A percentile compares a stretch with the other conserved stretches of the same genome.
Evolutionary conservation across 2,797 vertebrate genomes (phyloP).

Genomic region (Acanthiza pusilla): DNA sequence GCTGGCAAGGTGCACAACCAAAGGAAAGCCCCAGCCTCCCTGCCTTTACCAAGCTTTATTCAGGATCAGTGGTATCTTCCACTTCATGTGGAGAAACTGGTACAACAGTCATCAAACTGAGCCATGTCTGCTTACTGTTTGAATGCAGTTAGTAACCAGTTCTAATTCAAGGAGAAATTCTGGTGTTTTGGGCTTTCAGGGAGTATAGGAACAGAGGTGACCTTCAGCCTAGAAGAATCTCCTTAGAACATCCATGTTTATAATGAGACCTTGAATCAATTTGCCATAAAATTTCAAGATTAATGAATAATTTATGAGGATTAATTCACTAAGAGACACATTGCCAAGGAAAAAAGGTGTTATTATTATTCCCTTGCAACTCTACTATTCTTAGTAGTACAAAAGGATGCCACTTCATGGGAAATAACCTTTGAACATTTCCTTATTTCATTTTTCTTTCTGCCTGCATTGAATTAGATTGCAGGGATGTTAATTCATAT

Average conservation of each 20-base stretch:
- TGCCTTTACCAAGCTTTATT: not conserved
- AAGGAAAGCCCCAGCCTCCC: fast-evolving
- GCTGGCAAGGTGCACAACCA: not conserved
- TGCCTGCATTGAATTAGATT: not conserved
- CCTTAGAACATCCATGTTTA: not conserved
- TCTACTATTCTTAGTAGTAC: not conserved
- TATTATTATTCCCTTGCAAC: slow-evolving; percentile 2
- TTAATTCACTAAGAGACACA: not conserved
- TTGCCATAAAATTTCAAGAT: not conserved
- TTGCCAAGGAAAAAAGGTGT: not conserved
- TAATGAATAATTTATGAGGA: not conserved
- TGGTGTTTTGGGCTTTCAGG: not conserved
- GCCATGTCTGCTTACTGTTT: not conserved
- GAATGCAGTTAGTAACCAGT: not conserved
- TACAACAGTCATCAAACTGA: not conserved
- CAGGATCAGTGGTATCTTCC: not conserved
- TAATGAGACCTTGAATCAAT: not conserved
- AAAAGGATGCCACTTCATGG: not conserved
- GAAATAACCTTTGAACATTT: not conserved
- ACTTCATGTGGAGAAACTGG: not conserved
- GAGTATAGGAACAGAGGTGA: not conserved
- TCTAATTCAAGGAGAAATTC: not conserved
- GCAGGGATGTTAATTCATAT: not conserved
- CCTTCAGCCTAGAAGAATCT: not conserved
- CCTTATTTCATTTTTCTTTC: not conserved